Percentiles rank a stretch among this genome's conserved stretches.
These are phyloP conservation scores for Heliconius congener DNA, from an alignment of 1,140 invertebrate genomes.

Conservation along the genomic window DNA sequence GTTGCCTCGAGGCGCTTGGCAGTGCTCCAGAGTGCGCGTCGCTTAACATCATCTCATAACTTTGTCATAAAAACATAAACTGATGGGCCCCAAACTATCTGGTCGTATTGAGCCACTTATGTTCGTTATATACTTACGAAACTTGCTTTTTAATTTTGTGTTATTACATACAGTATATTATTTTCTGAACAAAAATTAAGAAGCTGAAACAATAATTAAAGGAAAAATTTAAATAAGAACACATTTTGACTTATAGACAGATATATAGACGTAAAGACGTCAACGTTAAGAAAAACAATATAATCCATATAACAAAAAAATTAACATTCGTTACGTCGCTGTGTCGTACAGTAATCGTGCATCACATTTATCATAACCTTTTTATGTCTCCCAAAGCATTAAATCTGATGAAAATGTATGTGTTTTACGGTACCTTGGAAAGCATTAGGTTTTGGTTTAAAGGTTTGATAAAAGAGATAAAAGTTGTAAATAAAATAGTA, in stretches of 20 bases:
- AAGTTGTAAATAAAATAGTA: neutral
- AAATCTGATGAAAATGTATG: neutral
- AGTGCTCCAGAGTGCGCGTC: conserved; percentile 49
- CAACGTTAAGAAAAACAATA: neutral
- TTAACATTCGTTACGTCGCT: conserved; percentile 13
- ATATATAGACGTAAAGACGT: no score
- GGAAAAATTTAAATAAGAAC: no score
- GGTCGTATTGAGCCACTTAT: conserved; percentile 5
- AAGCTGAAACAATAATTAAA: no score
- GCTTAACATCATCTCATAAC: conserved; percentile 51
- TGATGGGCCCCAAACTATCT: conserved; percentile 5
- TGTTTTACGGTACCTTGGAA: neutral
- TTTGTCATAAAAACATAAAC: conserved; percentile 33
- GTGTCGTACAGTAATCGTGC: neutral
- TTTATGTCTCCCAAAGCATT: neutral
- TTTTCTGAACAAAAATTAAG: no score
- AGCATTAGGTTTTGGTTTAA: neutral
- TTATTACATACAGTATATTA: no score
- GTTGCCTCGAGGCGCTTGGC: conserved; percentile 52
- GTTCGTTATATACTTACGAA: neutral
- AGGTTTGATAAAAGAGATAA: neutral
- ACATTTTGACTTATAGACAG: no score
- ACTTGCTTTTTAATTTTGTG: neutral
- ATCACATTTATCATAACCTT: neutral
- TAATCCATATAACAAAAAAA: conserved; percentile 8